Evolutionary conservation across 1,140 invertebrate genomes (phyloP).

Genomic region (Cherax quadricarinatus): DNA sequence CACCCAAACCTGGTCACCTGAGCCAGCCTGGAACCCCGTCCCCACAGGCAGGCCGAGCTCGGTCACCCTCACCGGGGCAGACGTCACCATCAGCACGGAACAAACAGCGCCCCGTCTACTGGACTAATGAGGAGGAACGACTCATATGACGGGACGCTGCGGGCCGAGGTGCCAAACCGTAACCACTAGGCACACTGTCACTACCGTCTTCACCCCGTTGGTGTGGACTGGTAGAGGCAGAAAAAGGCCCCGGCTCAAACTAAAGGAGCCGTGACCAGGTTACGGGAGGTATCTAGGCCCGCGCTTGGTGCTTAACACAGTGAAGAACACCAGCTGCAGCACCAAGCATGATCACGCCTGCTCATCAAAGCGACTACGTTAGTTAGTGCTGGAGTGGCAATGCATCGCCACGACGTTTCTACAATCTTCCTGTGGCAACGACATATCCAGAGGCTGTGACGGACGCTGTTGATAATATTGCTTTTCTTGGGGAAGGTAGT

Average conservation of each 20-base stretch:
- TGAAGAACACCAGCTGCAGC: background rate
- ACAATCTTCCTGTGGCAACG: background rate
- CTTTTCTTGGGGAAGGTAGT: too few relatives aligned
- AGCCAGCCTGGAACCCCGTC: constrained; percentile 53
- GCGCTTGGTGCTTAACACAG: background rate
- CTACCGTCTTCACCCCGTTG: background rate
- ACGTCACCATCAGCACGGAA: background rate
- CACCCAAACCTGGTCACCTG: constrained; percentile 67
- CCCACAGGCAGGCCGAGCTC: constrained; percentile 13
- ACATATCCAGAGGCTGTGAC: background rate
- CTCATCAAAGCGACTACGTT: background rate
- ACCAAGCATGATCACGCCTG: background rate
- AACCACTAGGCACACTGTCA: background rate
- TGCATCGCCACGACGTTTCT: background rate
- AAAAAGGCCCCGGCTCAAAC: background rate
- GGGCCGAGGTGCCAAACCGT: constrained; percentile 38
- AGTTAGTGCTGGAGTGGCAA: background rate
- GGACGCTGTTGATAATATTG: background rate
- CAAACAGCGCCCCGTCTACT: constrained; percentile 43
- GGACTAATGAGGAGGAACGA: constrained; percentile 63
- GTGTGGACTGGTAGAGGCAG: background rate
- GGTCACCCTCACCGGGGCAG: constrained; percentile 35
- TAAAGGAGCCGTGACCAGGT: background rate
- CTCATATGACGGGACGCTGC: constrained; percentile 71
- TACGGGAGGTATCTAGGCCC: background rate